These are phyloP conservation scores for Oophaga sylvatica DNA, from an alignment of 2,797 vertebrate genomes.

Conservation along the genomic window DNA sequence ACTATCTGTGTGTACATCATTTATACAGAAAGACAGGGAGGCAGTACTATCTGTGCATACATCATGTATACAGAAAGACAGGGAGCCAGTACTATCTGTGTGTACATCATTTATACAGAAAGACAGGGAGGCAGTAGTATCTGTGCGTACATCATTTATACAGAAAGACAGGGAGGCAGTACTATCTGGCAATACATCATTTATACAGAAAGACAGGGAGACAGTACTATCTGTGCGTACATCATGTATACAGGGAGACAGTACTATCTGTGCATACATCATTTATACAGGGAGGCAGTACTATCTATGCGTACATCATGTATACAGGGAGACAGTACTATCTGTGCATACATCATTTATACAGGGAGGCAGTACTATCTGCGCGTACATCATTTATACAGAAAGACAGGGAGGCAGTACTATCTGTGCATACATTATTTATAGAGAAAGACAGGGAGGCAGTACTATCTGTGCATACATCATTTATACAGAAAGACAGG, in stretches of 20 bases:
- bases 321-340: neutral
- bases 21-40: neutral
- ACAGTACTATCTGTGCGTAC: neutral
- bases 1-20: neutral
- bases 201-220: neutral
- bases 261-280: neutral
- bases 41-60: neutral
- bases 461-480: neutral
- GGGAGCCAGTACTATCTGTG: neutral
- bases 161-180: neutral
- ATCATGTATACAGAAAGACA: neutral
- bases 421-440: neutral
- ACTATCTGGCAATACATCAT: neutral
- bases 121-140: neutral
- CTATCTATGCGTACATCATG: neutral
- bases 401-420: neutral
- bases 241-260: neutral
- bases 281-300: neutral
- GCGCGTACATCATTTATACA: neutral
- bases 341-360: neutral
- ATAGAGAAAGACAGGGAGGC: neutral
- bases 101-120: neutral
- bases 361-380: neutral
- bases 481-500: neutral
- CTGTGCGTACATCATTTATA: neutral